Base-by-base conservation (phyloP, 2,888 invertebrate genomes). In the Pharmacophagus antenor region DNA sequence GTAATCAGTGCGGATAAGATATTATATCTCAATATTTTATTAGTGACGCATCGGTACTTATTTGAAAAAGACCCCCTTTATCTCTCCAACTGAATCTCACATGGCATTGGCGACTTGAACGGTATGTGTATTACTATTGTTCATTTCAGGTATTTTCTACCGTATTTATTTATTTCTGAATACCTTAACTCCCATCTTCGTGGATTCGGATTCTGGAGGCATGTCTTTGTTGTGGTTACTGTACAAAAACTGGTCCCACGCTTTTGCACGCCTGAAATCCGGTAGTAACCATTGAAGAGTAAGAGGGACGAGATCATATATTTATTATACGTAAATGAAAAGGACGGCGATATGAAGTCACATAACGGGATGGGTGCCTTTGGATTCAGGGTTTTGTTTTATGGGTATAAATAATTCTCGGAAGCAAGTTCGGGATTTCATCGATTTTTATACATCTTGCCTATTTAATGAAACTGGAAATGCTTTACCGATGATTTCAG, bases 161-260 rank as follows among this genome's bases (percentile, higher is more conserved):
- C 31, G 27, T 41, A 49, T 52, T 47, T 54, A 56, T 58, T 47
- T 63, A 59, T 62, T 52, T 58, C 51, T 58, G 48, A 49, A 51
- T 52, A 47, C 56, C 52, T 61, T 65, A 67, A 67, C 66, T 70
- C 42, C 70, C 68, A 66, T 70, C 65, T 66, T 68, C 62, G 64
- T 62, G 65, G 64, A 67, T 69, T 68, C 62, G 55, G 64, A 59
- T 58, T 68, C 62, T 64, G 65, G 69, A 67, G 70, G 68, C 66
- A 66, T 65, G 67, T 69, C 68, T 70, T 70, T 71, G 68, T 71
- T 69, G 71, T 72, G 70, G 67, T 66, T 66, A 66, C 63, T 65
- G 69, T 70, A 79, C 77, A 86, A 88, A 88, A 88, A 88, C 86
- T 85, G 82, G 88, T 87, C 84, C 72, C 77, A 74, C 74, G 77